Conservation (phyloP, 2,113 vertebrate genomes). For the Chamaetylas fuelleborni region DNA sequence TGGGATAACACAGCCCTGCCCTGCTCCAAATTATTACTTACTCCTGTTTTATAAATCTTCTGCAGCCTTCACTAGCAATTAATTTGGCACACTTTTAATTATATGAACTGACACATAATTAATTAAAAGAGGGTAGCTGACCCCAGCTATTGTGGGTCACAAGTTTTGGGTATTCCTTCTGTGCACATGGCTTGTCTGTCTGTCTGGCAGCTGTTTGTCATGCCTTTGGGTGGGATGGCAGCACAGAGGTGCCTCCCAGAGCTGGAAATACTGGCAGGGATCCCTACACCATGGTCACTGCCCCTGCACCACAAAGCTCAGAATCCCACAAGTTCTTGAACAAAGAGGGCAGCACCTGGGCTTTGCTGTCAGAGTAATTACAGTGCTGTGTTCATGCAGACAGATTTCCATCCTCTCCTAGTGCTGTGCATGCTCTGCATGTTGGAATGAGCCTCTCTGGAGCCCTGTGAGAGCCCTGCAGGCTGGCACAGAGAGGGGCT, state of each 20-base stretch:
- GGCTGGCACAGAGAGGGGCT: not conserved
- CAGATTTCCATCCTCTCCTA: not conserved
- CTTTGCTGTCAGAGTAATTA: not conserved
- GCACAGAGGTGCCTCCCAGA: not conserved
- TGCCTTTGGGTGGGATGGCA: not conserved
- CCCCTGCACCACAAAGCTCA: not conserved
- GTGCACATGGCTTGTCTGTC: fast-evolving
- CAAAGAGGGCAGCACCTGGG: not conserved
- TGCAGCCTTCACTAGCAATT: not conserved
- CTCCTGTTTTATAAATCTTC: not conserved
- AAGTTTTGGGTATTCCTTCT: not conserved
- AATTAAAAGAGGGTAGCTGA: not conserved
- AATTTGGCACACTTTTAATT: not conserved
- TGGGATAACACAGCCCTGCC: not conserved
- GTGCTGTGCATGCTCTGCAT: not conserved
- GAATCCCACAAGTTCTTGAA: too few relatives aligned
- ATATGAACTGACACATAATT: not conserved
- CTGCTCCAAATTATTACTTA: not conserved
- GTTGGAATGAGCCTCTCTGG: not conserved
- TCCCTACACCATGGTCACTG: fast-evolving
- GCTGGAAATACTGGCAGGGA: not conserved
- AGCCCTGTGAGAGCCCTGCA: not conserved
- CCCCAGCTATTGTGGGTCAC: not conserved
- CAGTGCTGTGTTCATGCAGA: not conserved
- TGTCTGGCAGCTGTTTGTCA: not conserved